A percentile compares a stretch with the other conserved stretches of the same genome.
Evolutionary conservation across 2,113 vertebrate genomes (phyloP).

Genomic region (Eurystomus gularis): DNA sequence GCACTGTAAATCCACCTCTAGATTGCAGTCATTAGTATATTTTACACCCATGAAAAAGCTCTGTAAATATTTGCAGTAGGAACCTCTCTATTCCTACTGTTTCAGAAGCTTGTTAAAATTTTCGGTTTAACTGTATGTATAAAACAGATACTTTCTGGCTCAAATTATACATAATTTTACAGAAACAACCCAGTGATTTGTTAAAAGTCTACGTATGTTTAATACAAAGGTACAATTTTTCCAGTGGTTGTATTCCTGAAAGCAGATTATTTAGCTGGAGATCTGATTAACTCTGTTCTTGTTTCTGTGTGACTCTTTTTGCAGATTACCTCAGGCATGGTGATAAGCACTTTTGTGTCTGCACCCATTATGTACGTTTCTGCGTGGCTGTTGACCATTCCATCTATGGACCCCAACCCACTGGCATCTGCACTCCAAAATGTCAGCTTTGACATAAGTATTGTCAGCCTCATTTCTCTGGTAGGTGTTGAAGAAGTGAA

Average conservation of each 20-base stretch:
- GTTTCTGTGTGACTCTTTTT: not conserved
- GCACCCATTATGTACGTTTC: conserved; percentile 97
- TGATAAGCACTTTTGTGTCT: conserved; percentile 95
- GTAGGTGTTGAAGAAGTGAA: conserved; percentile 75
- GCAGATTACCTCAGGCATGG: conserved; percentile 95
- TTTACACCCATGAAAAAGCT: not conserved
- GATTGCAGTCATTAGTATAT: not conserved
- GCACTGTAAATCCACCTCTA: not conserved
- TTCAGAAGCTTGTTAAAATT: not conserved
- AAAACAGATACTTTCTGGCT: not conserved
- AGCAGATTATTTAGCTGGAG: not conserved
- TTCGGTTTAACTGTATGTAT: not conserved
- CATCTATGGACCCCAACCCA: conserved; percentile 85
- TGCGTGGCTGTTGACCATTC: conserved; percentile 92
- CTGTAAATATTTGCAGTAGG: not conserved
- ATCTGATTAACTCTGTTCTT: not conserved
- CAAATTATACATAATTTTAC: not conserved
- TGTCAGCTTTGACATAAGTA: conserved; percentile 92
- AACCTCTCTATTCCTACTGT: not conserved
- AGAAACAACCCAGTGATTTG: not conserved
- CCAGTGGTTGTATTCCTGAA: not conserved
- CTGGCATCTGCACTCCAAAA: conserved; percentile 86
- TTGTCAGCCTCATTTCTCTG: conserved; percentile 90
- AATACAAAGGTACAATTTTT: not conserved
- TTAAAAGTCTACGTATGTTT: not conserved